Percentiles rank a stretch among this genome's conserved stretches.
Evolutionary conservation across 2,797 vertebrate genomes (phyloP).

Genomic region (Esox masquinongy): DNA sequence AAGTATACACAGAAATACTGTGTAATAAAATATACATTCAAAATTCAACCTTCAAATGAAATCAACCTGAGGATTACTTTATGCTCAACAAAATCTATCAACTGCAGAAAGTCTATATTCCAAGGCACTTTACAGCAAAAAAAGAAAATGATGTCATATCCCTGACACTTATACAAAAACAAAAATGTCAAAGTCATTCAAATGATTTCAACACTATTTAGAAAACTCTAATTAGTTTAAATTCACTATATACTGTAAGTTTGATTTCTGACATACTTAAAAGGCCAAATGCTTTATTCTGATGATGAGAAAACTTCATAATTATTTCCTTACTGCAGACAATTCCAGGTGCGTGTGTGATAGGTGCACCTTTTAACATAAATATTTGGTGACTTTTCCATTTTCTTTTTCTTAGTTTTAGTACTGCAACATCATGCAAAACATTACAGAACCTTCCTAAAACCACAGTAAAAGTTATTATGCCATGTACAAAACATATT

Average conservation of each 20-base stretch:
- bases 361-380: conserved; percentile 24
- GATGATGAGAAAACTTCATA: background rate
- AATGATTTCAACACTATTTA: background rate
- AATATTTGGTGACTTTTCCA: conserved; percentile 1
- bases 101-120: conserved; percentile 36
- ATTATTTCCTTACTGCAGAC: background rate
- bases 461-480: conserved; percentile 22
- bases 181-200: conserved; percentile 9
- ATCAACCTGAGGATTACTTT: conserved; percentile 65
- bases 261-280: background rate
- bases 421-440: conserved; percentile 3
- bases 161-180: conserved; percentile 7
- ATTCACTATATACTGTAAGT: background rate
- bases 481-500: conserved; percentile 50
- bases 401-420: background rate
- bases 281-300: background rate
- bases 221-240: background rate
- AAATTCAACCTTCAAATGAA: conserved; percentile 34
- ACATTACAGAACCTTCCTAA: conserved; percentile 28
- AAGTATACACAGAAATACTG: background rate
- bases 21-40: conserved; percentile 1
- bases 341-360: conserved; percentile 9
- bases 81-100: conserved; percentile 39
- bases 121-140: conserved; percentile 39
- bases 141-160: conserved; percentile 8